Base-by-base conservation (phyloP, 2,888 invertebrate species). In the Orchestes rusci region DNA sequence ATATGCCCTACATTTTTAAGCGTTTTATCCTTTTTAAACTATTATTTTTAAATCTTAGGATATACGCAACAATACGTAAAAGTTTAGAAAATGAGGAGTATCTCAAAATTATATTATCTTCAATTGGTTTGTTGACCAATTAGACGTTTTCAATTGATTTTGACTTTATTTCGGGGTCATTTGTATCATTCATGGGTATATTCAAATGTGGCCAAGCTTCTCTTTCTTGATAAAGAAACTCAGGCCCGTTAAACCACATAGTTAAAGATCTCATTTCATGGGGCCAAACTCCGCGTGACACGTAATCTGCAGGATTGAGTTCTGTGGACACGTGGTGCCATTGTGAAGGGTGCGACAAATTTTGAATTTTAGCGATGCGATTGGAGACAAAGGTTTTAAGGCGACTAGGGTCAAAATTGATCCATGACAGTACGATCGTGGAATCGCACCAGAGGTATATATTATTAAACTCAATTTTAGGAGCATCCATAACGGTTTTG, bases 381-480 rank as follows among this genome's bases (percentile, higher is more conserved):
- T 49, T 49, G 7, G 41, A 12, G 16, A 51, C 43, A 41, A 48
- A 51, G 3, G 39, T 42, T 36, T 48, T 48, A n/a, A 15, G 32
- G 2, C 13, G 4, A 28, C 18, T 30, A 10, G 46, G 43, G 34
- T 33, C 17, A 3, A 13, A 3, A 12, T 19, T 20, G 15, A 53
- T 17, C 51, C 49, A 53, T 1, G 42, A 31, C 3, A 53, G 29
- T 5, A 39, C 35, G 7, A 51, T 53, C 7, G 35, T 46, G 4
- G 49, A 51, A 33, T 53, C 53, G 3, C 32, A 31, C 43, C 12
- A 46, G 30, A 29, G 46, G 16, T 15, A 33, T 18, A 10, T 15
- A 2, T 7, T 10, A 7, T 10, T 13, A 34, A 34, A 5, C 1
- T 16, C 10, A 19, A 39, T 19, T 5, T n/a, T 10, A 12, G 8